phyloP scores from a whole-genome alignment of 2,888 invertebrate genomes.

The Crepidodera aurea region DNA sequence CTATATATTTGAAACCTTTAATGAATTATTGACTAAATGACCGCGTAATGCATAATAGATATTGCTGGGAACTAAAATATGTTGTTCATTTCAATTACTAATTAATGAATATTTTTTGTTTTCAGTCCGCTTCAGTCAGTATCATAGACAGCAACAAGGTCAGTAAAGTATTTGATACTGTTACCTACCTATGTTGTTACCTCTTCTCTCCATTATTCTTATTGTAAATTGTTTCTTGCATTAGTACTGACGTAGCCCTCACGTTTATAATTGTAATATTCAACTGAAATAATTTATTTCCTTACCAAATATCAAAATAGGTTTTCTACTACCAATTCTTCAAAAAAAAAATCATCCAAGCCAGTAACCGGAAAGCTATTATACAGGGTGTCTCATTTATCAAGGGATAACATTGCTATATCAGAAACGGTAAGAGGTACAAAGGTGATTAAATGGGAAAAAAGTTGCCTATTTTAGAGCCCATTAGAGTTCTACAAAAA shows the following conservation, averaged over 20 bases:
- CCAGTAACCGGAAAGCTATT: too few relatives aligned
- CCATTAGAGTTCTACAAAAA: too few relatives aligned
- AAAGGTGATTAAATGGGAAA: too few relatives aligned
- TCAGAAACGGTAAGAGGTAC: too few relatives aligned
- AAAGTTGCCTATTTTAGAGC: too few relatives aligned
- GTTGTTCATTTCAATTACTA: conserved; percentile 10
- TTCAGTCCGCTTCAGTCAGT: conserved; percentile 57
- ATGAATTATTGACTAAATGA: too few relatives aligned
- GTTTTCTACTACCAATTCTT: neutral
- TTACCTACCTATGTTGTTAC: conserved; percentile 51
- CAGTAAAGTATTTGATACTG: conserved; percentile 55
- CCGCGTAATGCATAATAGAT: neutral
- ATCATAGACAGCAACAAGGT: conserved; percentile 56
- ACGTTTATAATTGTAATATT: neutral
- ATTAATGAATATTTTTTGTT: conserved; percentile 46
- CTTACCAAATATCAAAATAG: neutral
- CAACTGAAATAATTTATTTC: neutral
- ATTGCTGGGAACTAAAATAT: conserved; percentile 6
- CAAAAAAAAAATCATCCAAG: too few relatives aligned
- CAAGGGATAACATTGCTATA: too few relatives aligned
- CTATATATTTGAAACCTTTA: too few relatives aligned
- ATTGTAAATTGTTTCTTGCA: conserved; percentile 18
- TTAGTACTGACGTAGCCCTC: conserved; percentile 25
- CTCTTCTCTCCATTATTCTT: conserved; percentile 35
- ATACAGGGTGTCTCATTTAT: too few relatives aligned